Evolutionary conservation across 2,797 vertebrate species (phyloP).

Genomic region (Gambelia wislizenii): DNA sequence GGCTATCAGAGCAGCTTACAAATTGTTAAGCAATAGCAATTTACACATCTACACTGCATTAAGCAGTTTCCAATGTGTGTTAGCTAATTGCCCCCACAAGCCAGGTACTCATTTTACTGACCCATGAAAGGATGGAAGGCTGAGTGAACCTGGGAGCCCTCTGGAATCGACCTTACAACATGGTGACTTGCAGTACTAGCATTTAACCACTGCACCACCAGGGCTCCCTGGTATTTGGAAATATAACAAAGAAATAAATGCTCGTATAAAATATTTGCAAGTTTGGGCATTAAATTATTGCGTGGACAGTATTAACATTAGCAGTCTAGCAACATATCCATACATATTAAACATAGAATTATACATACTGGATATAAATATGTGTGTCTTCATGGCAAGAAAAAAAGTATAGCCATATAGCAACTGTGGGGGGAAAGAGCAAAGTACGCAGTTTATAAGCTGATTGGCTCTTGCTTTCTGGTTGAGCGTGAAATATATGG

Average conservation of each 20-base stretch:
- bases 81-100: too few relatives aligned
- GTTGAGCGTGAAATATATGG: slow-evolving; percentile 50
- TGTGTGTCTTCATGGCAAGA: not conserved
- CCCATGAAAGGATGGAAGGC: too few relatives aligned
- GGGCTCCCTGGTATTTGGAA: too few relatives aligned
- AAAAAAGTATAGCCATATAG: slow-evolving; percentile 8
- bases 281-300: not conserved
- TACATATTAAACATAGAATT: not conserved
- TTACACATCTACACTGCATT: too few relatives aligned
- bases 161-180: too few relatives aligned
- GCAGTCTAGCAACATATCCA: slow-evolving; percentile 20
- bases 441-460: slow-evolving; percentile 43
- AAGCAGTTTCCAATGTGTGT: too few relatives aligned
- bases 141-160: too few relatives aligned
- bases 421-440: slow-evolving; percentile 20
- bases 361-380: slow-evolving; percentile 15
- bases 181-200: too few relatives aligned
- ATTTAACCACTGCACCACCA: too few relatives aligned
- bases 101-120: too few relatives aligned
- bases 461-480: slow-evolving; percentile 35
- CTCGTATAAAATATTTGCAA: not conserved
- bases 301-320: not conserved
- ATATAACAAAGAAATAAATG: not conserved
- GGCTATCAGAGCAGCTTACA: too few relatives aligned
- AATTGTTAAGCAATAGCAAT: too few relatives aligned